Evolutionary conservation across 2,888 invertebrate genomes (phyloP).

Genomic region (Chalcosyrphus nemorum): DNA sequence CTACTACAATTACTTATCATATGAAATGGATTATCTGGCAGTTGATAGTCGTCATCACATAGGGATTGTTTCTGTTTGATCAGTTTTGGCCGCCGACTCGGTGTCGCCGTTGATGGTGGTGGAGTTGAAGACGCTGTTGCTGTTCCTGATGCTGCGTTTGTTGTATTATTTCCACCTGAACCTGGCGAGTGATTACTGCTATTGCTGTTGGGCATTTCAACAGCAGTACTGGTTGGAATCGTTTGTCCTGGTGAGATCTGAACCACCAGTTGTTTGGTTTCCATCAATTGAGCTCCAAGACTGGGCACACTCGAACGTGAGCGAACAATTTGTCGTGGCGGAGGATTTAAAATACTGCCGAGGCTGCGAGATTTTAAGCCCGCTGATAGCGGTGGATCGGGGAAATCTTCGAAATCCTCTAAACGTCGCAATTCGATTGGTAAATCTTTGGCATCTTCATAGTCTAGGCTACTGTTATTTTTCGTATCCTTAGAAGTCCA

Average conservation of each 20-base stretch:
- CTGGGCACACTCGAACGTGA: slow-evolving; percentile 90
- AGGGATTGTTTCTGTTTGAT: slow-evolving; percentile 94
- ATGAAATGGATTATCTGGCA: slow-evolving; percentile 78
- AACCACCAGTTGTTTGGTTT: slow-evolving; percentile 57
- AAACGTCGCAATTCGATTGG: slow-evolving; percentile 94
- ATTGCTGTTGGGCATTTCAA: slow-evolving; percentile 50
- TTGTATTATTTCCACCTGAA: slow-evolving; percentile 52
- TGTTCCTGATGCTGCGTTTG: slow-evolving; percentile 53
- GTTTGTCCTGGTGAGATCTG: slow-evolving; percentile 70
- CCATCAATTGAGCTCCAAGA: slow-evolving; percentile 80
- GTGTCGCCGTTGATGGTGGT: slow-evolving; percentile 79
- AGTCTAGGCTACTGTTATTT: slow-evolving; percentile 85
- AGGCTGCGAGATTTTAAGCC: slow-evolving; percentile 92
- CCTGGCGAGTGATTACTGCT: slow-evolving; percentile 79
- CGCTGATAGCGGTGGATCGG: slow-evolving; percentile 84
- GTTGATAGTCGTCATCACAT: slow-evolving; percentile 84
- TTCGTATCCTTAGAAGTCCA: slow-evolving; percentile 85
- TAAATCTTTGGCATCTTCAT: slow-evolving; percentile 88
- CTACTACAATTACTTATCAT: slow-evolving; percentile 78
- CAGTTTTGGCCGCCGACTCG: slow-evolving; percentile 85
- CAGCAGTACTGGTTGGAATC: slow-evolving; percentile 35
- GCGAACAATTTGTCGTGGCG: slow-evolving; percentile 87
- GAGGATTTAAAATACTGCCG: slow-evolving; percentile 90
- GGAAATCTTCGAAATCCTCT: slow-evolving; percentile 85
- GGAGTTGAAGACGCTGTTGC: slow-evolving; percentile 58